Evolutionary conservation across 2,888 invertebrate genomes (phyloP).

Genomic region (Cosmia trapezina): DNA sequence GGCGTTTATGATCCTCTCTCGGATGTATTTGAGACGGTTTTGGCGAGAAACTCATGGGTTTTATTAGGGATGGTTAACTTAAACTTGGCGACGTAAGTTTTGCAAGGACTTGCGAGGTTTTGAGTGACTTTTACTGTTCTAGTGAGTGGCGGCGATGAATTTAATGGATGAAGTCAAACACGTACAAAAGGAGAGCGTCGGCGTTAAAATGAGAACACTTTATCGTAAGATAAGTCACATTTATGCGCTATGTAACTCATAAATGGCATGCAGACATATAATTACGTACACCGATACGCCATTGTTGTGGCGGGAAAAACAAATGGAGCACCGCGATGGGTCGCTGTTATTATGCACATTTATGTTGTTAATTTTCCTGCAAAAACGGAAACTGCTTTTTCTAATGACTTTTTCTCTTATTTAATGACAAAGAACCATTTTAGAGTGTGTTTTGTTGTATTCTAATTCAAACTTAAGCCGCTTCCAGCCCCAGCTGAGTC

Average conservation of each 20-base stretch:
- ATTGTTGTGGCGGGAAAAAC: constrained; percentile 77
- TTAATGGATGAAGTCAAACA: constrained; percentile 65
- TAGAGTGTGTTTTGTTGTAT: not conserved
- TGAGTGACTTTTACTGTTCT: constrained; percentile 66
- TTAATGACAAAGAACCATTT: not conserved
- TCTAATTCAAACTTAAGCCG: not conserved
- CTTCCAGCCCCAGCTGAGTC: not conserved
- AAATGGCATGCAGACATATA: constrained; percentile 71
- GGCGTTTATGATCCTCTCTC: constrained; percentile 67
- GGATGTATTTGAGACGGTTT: constrained; percentile 52
- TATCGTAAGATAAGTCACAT: constrained; percentile 74
- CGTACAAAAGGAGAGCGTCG: constrained; percentile 65
- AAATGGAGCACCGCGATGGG: constrained; percentile 60
- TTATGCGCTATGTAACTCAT: constrained; percentile 70
- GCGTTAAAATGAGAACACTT: constrained; percentile 76
- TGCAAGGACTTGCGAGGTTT: constrained; percentile 57
- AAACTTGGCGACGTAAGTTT: constrained; percentile 57
- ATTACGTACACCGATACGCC: constrained; percentile 72
- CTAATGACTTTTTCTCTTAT: not conserved
- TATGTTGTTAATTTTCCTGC: constrained; percentile 5
- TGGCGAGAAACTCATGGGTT: constrained; percentile 56
- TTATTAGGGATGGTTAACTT: constrained; percentile 60
- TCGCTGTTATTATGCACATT: constrained; percentile 30
- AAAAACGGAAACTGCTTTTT: constrained; percentile 6
- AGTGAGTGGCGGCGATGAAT: constrained; percentile 69